Conservation (phyloP, 2,113 vertebrate species). For the Anarhynchus alexandrinus region DNA sequence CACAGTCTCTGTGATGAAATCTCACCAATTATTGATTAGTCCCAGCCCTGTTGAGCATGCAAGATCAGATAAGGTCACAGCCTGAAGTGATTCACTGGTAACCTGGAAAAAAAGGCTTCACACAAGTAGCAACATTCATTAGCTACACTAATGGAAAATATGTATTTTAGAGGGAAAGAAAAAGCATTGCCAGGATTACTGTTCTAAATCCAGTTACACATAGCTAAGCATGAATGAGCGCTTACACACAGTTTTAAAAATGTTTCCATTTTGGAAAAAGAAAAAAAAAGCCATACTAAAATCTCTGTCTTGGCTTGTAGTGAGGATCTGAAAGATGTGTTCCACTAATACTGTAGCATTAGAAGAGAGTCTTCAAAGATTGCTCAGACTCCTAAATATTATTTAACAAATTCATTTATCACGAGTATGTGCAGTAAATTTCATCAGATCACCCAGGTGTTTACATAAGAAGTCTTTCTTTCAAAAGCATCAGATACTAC, state of each 20-base stretch:
- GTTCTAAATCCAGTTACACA: conserved; percentile 19
- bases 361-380: neutral
- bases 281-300: neutral
- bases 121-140: neutral
- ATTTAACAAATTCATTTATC: neutral
- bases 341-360: neutral
- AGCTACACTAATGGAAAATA: conserved; percentile 41
- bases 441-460: neutral
- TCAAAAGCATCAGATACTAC: neutral
- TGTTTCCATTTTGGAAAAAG: neutral
- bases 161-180: neutral
- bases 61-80: conserved; percentile 64
- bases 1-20: conserved; percentile 22
- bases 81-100: conserved; percentile 47
- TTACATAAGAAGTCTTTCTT: neutral
- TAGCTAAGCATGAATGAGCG: neutral
- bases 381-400: neutral
- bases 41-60: neutral
- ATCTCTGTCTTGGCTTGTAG: neutral
- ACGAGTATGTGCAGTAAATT: neutral
- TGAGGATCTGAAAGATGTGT: neutral
- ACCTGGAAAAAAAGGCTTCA: neutral
- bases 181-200: neutral
- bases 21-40: conserved; percentile 41
- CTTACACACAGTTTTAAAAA: neutral